phyloP scores from a whole-genome alignment of 2,888 invertebrate genomes.

The Miltochrista miniata region DNA sequence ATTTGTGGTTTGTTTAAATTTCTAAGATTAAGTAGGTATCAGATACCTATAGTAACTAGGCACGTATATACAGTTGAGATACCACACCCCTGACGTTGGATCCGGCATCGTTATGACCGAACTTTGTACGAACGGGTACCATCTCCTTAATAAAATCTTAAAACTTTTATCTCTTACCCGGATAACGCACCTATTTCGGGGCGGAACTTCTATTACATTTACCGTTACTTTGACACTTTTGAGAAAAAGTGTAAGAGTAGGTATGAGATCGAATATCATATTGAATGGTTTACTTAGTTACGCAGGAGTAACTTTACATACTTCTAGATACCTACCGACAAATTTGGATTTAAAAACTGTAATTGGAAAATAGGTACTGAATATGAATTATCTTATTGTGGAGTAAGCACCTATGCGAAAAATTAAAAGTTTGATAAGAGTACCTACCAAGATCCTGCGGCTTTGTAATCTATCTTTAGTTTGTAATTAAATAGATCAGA shows the following conservation, averaged over 20 bases:
- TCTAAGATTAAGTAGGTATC: too few species aligned
- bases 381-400: too few species aligned
- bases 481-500: too few species aligned
- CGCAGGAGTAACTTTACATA: constrained; percentile 11
- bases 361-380: too few species aligned
- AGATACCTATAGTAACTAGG: too few species aligned
- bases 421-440: too few species aligned
- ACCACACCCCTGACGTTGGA: constrained; percentile 18
- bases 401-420: too few species aligned
- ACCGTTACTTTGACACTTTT: constrained; percentile 35
- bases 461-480: too few species aligned
- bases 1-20: too few species aligned
- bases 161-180: constrained; percentile 73
- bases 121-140: constrained; percentile 58
- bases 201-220: constrained; percentile 52
- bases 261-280: constrained; percentile 25
- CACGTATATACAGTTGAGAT: constrained; percentile 22
- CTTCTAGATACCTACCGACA: too few species aligned
- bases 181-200: constrained; percentile 60
- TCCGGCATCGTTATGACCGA: constrained; percentile 56
- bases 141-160: constrained; percentile 68
- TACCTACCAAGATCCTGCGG: too few species aligned
- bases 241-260: constrained; percentile 37
- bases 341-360: too few species aligned
- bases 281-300: constrained; percentile 25